Conservation (phyloP, 2,797 vertebrate species). For the Microhierax caerulescens region DNA sequence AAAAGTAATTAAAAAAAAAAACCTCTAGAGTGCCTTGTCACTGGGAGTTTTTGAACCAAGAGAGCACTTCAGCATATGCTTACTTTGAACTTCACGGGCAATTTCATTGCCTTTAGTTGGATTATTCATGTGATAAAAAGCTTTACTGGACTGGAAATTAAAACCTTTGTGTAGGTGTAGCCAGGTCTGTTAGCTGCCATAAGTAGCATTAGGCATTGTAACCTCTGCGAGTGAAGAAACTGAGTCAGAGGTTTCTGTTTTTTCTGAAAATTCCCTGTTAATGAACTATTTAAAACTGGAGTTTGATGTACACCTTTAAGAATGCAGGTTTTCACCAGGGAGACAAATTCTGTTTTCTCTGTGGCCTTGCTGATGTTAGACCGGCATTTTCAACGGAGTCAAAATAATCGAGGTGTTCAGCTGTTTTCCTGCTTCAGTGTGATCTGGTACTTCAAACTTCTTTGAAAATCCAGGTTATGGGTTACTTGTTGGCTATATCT, state of each 20-base stretch:
- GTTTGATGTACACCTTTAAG: background rate
- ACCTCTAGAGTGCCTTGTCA: background rate
- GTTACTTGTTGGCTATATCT: background rate
- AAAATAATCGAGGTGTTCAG: background rate
- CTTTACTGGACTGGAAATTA: background rate
- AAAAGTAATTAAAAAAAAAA: constrained; percentile 11
- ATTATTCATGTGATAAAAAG: background rate
- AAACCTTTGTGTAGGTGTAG: background rate
- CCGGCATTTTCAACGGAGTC: background rate
- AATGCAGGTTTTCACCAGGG: background rate
- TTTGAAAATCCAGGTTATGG: background rate
- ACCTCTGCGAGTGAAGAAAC: background rate
- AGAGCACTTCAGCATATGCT: background rate
- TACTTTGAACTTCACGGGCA: background rate
- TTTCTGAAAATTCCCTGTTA: background rate
- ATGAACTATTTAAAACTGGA: background rate
- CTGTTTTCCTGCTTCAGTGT: background rate
- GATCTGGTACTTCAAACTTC: background rate
- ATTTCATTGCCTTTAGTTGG: background rate
- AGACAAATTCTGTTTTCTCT: background rate
- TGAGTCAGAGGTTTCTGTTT: background rate
- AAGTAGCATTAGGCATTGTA: background rate
- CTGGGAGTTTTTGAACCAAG: background rate
- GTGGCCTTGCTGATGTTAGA: background rate
- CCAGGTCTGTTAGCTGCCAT: background rate